phyloP scores from a whole-genome alignment of 2,888 invertebrate genomes.

The Thereva unica region DNA sequence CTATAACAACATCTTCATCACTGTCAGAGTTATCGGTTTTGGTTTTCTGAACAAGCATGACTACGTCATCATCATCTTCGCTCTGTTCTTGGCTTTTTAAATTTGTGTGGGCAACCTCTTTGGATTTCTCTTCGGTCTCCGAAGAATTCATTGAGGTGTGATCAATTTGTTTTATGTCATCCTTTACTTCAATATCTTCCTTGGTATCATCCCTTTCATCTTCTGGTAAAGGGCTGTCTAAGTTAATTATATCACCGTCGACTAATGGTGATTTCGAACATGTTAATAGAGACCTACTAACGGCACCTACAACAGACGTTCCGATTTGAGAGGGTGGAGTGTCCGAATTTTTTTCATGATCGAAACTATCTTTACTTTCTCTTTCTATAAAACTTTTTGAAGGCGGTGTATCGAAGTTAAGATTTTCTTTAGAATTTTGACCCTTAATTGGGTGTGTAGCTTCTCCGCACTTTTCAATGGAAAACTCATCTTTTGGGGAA shows the following conservation, averaged over 20 bases:
- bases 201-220: neutral
- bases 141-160: neutral
- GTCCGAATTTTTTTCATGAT: too few relatives aligned
- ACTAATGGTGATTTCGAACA: neutral
- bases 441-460: too few relatives aligned
- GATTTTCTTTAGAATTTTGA: too few relatives aligned
- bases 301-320: too few relatives aligned
- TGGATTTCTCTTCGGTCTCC: neutral
- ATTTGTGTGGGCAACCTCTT: neutral
- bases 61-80: constrained; percentile 18
- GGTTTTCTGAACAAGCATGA: neutral
- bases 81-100: neutral
- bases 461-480: too few relatives aligned
- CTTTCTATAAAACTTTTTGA: too few relatives aligned
- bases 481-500: too few relatives aligned
- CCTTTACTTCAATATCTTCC: neutral
- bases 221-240: constrained; percentile 15
- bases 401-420: too few relatives aligned
- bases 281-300: too few relatives aligned
- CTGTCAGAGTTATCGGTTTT: constrained; percentile 11
- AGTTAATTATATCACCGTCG: constrained; percentile 27
- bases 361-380: too few relatives aligned
- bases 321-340: too few relatives aligned
- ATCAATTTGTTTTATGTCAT: neutral
- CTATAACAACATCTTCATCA: constrained; percentile 22